Percentiles rank a stretch among this genome's conserved stretches.
Conservation (phyloP, 2,113 vertebrate species). For the Nyctereutes procyonoides region DNA sequence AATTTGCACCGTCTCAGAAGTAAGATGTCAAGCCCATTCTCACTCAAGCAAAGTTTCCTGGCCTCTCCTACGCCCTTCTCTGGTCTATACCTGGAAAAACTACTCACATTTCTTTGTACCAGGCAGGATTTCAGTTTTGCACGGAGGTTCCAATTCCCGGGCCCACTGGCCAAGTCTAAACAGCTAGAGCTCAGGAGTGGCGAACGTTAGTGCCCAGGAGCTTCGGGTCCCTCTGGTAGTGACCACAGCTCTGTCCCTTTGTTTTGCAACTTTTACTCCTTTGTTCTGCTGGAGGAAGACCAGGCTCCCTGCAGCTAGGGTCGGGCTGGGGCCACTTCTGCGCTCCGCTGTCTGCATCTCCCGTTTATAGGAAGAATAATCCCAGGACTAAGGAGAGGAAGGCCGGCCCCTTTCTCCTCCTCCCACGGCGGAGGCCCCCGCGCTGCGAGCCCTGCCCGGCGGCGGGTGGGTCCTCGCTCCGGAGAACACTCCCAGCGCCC, state of each 20-base stretch:
- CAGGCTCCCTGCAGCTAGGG: neutral
- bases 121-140: conserved; percentile 13
- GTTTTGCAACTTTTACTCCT: conserved; percentile 78
- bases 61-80: neutral
- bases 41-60: conserved; percentile 39
- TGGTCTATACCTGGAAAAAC: neutral
- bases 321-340: conserved; percentile 47
- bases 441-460: neutral
- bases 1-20: neutral
- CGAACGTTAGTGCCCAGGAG: neutral
- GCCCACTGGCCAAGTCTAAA: conserved; percentile 53
- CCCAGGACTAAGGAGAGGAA: conserved; percentile 29
- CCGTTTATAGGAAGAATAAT: neutral
- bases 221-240: neutral
- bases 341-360: conserved; percentile 38
- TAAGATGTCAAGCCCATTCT: neutral
- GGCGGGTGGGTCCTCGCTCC: conserved; percentile 31
- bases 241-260: conserved; percentile 33
- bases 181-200: neutral
- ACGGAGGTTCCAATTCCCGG: conserved; percentile 38
- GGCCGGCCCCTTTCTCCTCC: conserved; percentile 35
- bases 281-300: conserved; percentile 52
- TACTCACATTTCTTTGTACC: conserved; percentile 67
- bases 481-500: conserved; percentile 73
- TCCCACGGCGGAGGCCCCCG: neutral